Conservation (phyloP, 1,140 invertebrate genomes). For the Aphaenogaster floridana region DNA sequence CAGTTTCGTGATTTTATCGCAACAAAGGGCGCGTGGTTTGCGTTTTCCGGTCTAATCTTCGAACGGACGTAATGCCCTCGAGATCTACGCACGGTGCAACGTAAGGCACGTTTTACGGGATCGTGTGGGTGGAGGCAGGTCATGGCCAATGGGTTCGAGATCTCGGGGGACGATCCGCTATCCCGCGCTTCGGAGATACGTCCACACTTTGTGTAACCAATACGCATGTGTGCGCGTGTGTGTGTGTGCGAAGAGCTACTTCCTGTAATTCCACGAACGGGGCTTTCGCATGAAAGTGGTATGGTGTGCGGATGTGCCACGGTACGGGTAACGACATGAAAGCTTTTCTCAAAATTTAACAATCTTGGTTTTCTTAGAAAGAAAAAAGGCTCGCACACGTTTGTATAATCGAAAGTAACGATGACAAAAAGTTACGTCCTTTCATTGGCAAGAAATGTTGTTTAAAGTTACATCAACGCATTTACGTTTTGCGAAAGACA, state of each 20-base stretch:
- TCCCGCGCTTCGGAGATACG: not conserved
- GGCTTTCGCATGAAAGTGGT: not conserved
- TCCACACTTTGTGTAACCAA: conserved; percentile 2
- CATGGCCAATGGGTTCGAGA: conserved; percentile 65
- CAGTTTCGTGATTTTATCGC: not conserved
- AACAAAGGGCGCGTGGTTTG: not conserved
- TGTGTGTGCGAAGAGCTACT: conserved; percentile 26
- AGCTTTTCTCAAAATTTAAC: not conserved
- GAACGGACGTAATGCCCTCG: conserved; percentile 61
- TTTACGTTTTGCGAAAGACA: conserved; percentile 31
- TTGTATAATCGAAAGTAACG: not conserved
- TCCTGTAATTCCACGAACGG: conserved; percentile 36
- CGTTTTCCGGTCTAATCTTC: conserved; percentile 39
- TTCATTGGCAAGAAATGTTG: not conserved
- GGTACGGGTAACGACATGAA: not conserved
- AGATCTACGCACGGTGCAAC: conserved; percentile 50
- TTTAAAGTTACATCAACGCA: not conserved
- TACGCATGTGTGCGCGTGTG: not conserved
- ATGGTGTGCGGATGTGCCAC: not conserved
- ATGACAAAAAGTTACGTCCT: not conserved
- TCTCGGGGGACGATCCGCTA: conserved; percentile 31
- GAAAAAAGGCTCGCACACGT: not conserved
- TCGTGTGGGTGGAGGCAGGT: conserved; percentile 63
- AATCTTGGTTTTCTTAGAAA: not conserved
- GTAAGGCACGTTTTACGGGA: conserved; percentile 42